These are phyloP conservation scores for Oryzaephilus surinamensis DNA, from an alignment of 1,140 invertebrate genomes.

Conservation along the genomic window DNA sequence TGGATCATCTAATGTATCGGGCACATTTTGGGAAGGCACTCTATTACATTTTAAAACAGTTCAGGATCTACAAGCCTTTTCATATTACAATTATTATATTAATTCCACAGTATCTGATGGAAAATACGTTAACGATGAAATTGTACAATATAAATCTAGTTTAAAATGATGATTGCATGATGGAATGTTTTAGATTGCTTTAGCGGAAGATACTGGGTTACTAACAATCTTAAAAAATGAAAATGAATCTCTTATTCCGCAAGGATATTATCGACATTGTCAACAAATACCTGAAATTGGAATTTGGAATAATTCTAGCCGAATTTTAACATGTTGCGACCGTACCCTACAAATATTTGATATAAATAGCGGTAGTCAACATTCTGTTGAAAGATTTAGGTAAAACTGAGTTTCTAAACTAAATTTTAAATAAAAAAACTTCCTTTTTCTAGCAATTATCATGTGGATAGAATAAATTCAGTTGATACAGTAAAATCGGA, in stretches of 20 bases:
- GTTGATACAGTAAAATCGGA: slow-evolving; percentile 22
- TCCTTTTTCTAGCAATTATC: slow-evolving; percentile 20
- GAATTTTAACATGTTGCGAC: slow-evolving; percentile 16
- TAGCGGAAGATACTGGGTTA: slow-evolving; percentile 23
- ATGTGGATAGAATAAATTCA: slow-evolving; percentile 18
- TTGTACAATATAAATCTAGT: slow-evolving; percentile 10
- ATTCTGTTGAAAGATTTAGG: slow-evolving; percentile 12
- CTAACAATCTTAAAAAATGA: slow-evolving; percentile 17
- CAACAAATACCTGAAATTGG: slow-evolving; percentile 17
- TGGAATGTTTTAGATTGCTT: slow-evolving; percentile 16
- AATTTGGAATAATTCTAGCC: slow-evolving; percentile 17
- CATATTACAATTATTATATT: slow-evolving; percentile 16
- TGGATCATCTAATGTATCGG: slow-evolving; percentile 19
- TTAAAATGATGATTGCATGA: not conserved
- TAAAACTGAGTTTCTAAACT: slow-evolving; percentile 6
- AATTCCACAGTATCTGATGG: slow-evolving; percentile 20
- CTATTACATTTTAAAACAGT: slow-evolving; percentile 18
- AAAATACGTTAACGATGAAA: slow-evolving; percentile 20
- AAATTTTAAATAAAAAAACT: not conserved
- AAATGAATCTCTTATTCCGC: slow-evolving; percentile 10
- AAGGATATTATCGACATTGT: slow-evolving; percentile 14
- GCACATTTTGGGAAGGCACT: slow-evolving; percentile 24
- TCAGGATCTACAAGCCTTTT: slow-evolving; percentile 10
- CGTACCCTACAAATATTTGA: slow-evolving; percentile 15
- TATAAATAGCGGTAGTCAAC: slow-evolving; percentile 10